Base-by-base conservation (phyloP, 2,113 vertebrate genomes). In the Hystrix cristata region DNA sequence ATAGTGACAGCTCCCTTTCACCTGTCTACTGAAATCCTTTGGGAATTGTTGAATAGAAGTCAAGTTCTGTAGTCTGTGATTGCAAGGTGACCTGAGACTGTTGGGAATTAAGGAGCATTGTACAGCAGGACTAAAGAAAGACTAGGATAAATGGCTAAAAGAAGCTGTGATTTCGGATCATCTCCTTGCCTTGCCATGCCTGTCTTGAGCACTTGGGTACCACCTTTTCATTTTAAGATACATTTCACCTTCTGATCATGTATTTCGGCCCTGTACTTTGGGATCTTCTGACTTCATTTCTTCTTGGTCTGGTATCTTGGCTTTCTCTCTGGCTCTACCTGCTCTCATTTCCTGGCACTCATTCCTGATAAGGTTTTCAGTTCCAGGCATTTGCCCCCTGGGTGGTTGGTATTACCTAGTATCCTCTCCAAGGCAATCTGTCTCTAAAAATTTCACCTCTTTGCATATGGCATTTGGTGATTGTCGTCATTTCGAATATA, bases 71-170 rank as follows among this genome's bases (percentile, higher is more conserved):
- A 86, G n/a, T 89, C 43, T 97, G 60, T 91, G 83, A 90, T 43
- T 80, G 43, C 89, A 96, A 97, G 90, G 93, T 97, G 90, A 97
- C 65, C 76, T 81, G 3, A 21, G 53, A 89, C 48, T 60, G 57
- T 14, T 95, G 87, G 14, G 84, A 90, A 87, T 34, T 11, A 53
- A 94, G 84, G 90, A 86, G 13, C 5, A 81, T 1, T 16, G 23
- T 69, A 87, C 57, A 38, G 46, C 14, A 83, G 76, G 53, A 74
- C 23, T 85, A 12, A 91, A 95, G 38, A 76, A 31, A 46, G 74
- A 91, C n/a, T 29, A 29, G 12, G 46, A 90, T 79, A 16, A 59
- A 78, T 34, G 67, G 64, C 71, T 80, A 87, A 74, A 89, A 48
- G n/a, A 83, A 80, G 25, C 67, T 13, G 48, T 62, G 14, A 13